Evolutionary conservation across 1,140 invertebrate species (phyloP).

Genomic region (Asbolus verrucosus): DNA sequence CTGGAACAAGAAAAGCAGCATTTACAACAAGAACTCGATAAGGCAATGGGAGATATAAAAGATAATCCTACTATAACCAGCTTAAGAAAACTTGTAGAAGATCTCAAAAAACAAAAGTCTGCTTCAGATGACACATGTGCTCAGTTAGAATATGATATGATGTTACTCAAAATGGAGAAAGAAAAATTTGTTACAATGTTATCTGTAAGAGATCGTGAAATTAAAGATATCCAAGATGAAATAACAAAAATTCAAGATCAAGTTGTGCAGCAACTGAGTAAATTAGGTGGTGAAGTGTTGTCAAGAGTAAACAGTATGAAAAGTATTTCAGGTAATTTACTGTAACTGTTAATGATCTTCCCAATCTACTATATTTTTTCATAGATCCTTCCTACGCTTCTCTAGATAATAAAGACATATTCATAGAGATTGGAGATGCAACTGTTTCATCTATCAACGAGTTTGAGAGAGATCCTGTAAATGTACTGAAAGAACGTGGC

Average conservation of each 20-base stretch:
- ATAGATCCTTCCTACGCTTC: no score
- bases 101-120: constrained; percentile 57
- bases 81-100: constrained; percentile 45
- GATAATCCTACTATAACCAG: constrained; percentile 20
- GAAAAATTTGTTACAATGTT: constrained; percentile 62
- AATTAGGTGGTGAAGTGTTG: constrained; percentile 55
- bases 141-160: constrained; percentile 58
- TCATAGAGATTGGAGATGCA: constrained; percentile 13
- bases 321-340: not conserved
- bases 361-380: not conserved
- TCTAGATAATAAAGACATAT: not conserved
- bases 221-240: constrained; percentile 62
- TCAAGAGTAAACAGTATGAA: constrained; percentile 4
- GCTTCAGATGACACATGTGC: constrained; percentile 53
- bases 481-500: constrained; percentile 5
- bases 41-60: constrained; percentile 26
- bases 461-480: not conserved
- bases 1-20: constrained; percentile 52
- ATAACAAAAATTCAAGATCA: constrained; percentile 62
- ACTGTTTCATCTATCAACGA: constrained; percentile 11
- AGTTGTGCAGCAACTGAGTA: constrained; percentile 59
- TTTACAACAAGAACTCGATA: constrained; percentile 35
- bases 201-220: constrained; percentile 58
- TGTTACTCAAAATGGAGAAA: constrained; percentile 58
- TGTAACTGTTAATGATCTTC: constrained; percentile 10